phyloP scores from a whole-genome alignment of 1,140 invertebrate species.

The Pseudomyrmex concolor region DNA sequence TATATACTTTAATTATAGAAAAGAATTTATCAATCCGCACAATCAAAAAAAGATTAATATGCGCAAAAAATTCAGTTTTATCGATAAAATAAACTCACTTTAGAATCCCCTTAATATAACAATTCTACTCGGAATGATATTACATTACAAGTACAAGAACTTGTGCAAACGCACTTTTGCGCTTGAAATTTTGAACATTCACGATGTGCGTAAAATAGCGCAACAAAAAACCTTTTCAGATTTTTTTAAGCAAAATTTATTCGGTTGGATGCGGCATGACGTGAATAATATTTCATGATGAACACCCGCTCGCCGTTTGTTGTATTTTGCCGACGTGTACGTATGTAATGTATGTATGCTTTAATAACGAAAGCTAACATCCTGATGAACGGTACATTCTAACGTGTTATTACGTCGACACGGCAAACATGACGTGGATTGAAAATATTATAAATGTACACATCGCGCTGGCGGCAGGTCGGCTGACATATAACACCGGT shows the following conservation, averaged over 20 bases:
- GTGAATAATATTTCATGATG: background rate
- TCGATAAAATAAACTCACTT: too few relatives aligned
- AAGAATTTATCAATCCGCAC: too few relatives aligned
- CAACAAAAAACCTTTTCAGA: background rate
- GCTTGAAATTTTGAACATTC: too few relatives aligned
- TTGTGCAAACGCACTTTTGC: too few relatives aligned
- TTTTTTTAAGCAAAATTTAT: background rate
- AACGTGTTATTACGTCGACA: background rate
- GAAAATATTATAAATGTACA: conserved; percentile 53
- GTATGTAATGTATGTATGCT: too few relatives aligned
- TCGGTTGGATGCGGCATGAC: background rate
- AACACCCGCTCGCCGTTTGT: background rate
- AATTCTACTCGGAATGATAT: too few relatives aligned
- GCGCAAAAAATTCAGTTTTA: too few relatives aligned
- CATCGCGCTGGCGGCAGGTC: background rate
- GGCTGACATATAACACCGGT: conserved; percentile 43
- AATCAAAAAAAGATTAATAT: too few relatives aligned
- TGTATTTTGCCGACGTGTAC: background rate
- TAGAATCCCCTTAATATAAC: too few relatives aligned
- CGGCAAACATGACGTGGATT: conserved; percentile 29
- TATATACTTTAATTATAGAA: too few relatives aligned
- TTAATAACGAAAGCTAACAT: background rate
- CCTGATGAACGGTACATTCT: background rate
- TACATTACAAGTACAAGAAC: too few relatives aligned
- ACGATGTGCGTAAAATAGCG: too few relatives aligned